Base-by-base conservation (phyloP, 2,888 invertebrate species). In the Julus scandinavius region DNA sequence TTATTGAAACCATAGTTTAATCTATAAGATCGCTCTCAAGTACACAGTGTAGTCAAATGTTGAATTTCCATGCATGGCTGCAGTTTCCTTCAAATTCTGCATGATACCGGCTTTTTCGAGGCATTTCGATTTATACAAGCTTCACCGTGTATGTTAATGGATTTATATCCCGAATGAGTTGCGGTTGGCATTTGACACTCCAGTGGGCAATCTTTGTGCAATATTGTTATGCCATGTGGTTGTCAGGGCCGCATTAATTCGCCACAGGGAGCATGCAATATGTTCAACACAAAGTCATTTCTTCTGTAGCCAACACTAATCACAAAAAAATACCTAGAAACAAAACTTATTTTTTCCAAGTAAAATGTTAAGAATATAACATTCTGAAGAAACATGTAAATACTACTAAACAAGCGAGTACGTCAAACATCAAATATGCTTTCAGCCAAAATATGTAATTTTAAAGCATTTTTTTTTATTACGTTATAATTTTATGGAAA, bases 191-290 rank as follows among this genome's bases (percentile, higher is more conserved):
- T 63, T 63, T 63, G 58, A 63, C 58, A 63, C 58, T 63, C 58
- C 58, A 63, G 58, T 63, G 58, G 58, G 58, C 58, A 63, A 63
- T 63, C n/a, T 63, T 63, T 17, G 58, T 63, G 58, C 58, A 17
- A 63, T 63, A 63, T 63, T 63, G 58, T 63, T 63, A 6, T 63
- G n/a, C 58, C 58, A 63, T 63, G 58, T 63, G 58, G 58, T 63
- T 63, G 58, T n/a, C 58, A 63, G 58, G 58, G 15, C 6, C n/a
- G 58, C 58, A 63, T 63, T 63, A 63, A 63, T 63, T 63, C 58
- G 58, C 58, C n/a, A 63, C 58, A 63, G 58, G 58, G n/a, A 63
- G n/a, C 58, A 63, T 63, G 58, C 58, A 63, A 63, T 63, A 63
- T 63, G 58, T 63, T 63, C 5, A 63, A 63, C 58, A 63, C 58